Percentiles rank a stretch among this genome's conserved stretches.
These are phyloP conservation scores for Hyperoplus immaculatus DNA, from an alignment of 2,797 vertebrate species.

Conservation along the genomic window DNA sequence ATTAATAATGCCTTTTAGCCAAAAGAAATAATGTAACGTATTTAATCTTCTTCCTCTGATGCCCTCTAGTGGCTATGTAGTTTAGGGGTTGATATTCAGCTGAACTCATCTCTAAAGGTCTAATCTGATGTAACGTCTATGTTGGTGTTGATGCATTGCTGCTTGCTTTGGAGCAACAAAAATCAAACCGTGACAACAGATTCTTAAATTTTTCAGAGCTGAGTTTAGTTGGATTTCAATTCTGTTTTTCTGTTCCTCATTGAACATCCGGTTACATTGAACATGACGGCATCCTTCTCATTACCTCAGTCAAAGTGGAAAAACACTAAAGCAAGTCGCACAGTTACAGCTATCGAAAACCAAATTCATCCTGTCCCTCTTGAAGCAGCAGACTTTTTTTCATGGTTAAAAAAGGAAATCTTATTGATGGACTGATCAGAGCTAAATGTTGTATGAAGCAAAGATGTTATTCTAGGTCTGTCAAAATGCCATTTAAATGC, in stretches of 20 bases:
- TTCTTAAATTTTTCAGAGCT: background rate
- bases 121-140: too few species aligned
- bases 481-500: constrained; percentile 22
- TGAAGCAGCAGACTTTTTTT: constrained; percentile 40
- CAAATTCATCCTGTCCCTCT: constrained; percentile 58
- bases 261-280: constrained; percentile 17
- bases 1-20: constrained; percentile 10
- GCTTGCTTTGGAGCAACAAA: constrained; percentile 3
- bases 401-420: background rate
- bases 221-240: constrained; percentile 7
- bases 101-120: constrained; percentile 9
- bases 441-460: constrained; percentile 3
- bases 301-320: constrained; percentile 65
- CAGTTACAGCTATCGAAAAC: constrained; percentile 60
- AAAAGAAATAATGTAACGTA: background rate
- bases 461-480: constrained; percentile 20
- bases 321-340: constrained; percentile 43
- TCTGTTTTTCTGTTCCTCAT: constrained; percentile 2
- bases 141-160: too few species aligned
- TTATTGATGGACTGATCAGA: constrained; percentile 22
- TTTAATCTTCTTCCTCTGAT: background rate
- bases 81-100: constrained; percentile 1
- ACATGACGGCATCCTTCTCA: constrained; percentile 15
- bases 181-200: background rate
- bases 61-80: constrained; percentile 45